Percentiles rank a stretch among this genome's conserved stretches.
Conservation (phyloP, 2,797 vertebrate species). For the Carapus acus region DNA sequence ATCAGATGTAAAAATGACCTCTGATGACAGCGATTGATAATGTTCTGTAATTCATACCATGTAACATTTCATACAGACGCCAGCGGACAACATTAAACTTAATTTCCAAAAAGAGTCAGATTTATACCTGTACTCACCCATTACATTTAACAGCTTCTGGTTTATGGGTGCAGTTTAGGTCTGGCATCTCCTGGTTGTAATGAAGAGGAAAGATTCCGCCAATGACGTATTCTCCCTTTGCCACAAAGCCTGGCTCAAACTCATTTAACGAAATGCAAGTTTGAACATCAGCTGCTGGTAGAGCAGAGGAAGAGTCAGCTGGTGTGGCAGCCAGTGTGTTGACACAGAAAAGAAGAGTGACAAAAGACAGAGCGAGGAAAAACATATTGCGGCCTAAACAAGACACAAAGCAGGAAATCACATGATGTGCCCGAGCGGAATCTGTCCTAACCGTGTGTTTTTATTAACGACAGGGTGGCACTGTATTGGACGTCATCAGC, state of each 20-base stretch:
- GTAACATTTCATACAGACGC: too few relatives aligned
- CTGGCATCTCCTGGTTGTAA: constrained; percentile 72
- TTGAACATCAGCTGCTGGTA: constrained; percentile 13
- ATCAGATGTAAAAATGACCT: too few relatives aligned
- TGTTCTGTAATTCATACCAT: too few relatives aligned
- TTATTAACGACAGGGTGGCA: background rate
- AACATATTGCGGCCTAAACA: constrained; percentile 48
- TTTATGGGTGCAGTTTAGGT: constrained; percentile 62
- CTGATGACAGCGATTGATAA: too few relatives aligned
- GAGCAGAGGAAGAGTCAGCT: constrained; percentile 3
- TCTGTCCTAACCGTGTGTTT: background rate
- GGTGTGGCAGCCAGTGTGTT: constrained; percentile 3
- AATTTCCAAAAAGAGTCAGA: background rate
- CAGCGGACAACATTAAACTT: too few relatives aligned
- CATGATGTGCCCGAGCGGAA: constrained; percentile 17
- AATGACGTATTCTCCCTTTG: constrained; percentile 64
- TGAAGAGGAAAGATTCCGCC: constrained; percentile 74
- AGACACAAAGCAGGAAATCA: background rate
- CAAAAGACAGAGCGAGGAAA: constrained; percentile 27
- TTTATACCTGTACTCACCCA: constrained; percentile 58
- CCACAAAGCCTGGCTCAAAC: constrained; percentile 63
- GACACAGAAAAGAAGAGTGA: too few relatives aligned
- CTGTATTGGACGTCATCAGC: constrained; percentile 29
- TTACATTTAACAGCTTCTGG: constrained; percentile 65
- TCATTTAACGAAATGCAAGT: constrained; percentile 57